Evolutionary conservation across 2,888 invertebrate species (phyloP).

Genomic region (Orgyia antiqua): DNA sequence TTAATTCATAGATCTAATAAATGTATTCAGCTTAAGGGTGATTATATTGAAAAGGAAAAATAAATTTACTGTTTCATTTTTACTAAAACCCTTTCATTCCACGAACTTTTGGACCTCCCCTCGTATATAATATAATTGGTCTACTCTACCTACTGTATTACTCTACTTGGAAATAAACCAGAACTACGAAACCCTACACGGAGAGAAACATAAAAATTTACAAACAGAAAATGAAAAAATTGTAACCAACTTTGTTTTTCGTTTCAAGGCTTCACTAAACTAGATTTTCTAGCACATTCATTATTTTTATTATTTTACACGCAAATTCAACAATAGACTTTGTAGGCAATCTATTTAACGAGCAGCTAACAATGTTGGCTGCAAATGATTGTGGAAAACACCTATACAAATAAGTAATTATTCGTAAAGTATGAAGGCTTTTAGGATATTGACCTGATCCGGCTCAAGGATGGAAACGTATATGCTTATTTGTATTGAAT

Average conservation of each 20-base stretch:
- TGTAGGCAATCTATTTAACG: conserved; percentile 18
- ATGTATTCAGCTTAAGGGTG: too few relatives aligned
- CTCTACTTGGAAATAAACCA: too few relatives aligned
- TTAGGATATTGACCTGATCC: conserved; percentile 32
- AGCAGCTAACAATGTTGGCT: conserved; percentile 24
- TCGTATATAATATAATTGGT: too few relatives aligned
- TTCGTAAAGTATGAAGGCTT: conserved; percentile 33
- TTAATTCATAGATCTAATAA: too few relatives aligned
- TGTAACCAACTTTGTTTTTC: conserved; percentile 4
- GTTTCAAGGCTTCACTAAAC: conserved; percentile 15
- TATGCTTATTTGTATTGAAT: conserved; percentile 31
- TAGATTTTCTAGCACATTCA: conserved; percentile 9
- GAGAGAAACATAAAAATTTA: too few relatives aligned
- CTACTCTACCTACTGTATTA: too few relatives aligned
- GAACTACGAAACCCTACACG: too few relatives aligned
- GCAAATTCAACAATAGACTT: conserved; percentile 13
- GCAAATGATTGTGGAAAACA: conserved; percentile 31
- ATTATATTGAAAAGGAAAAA: too few relatives aligned
- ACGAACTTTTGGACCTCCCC: too few relatives aligned
- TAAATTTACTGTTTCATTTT: too few relatives aligned
- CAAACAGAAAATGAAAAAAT: too few relatives aligned
- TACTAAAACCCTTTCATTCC: too few relatives aligned
- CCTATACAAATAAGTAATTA: conserved; percentile 35
- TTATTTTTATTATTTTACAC: conserved; percentile 12
- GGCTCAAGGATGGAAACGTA: conserved; percentile 32